These are phyloP conservation scores for Mustela nigripes DNA, from an alignment of 2,113 vertebrate species.

Conservation along the genomic window DNA sequence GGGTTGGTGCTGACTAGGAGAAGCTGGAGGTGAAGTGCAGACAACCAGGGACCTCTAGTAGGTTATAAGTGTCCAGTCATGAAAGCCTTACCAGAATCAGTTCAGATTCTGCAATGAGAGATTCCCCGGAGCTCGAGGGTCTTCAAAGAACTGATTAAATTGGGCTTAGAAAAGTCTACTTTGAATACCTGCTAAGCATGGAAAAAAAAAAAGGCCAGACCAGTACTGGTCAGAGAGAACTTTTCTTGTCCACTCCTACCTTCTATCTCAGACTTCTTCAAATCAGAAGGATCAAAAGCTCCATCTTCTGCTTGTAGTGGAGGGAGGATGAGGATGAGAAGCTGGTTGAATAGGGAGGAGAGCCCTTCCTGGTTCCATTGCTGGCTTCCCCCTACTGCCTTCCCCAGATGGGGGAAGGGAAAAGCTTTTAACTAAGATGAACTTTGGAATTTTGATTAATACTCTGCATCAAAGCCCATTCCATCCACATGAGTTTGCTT, in stretches of 20 bases:
- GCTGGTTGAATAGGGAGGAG: background rate
- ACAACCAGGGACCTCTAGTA: background rate
- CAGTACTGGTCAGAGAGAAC: background rate
- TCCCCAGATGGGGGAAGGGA: background rate
- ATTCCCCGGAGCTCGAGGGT: background rate
- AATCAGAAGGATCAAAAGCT: background rate
- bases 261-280: background rate
- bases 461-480: background rate
- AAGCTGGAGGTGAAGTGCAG: background rate
- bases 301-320: background rate
- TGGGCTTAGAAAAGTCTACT: slow-evolving; percentile 8
- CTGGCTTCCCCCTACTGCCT: background rate
- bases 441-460: background rate
- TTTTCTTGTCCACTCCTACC: background rate
- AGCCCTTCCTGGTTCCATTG: background rate
- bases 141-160: background rate
- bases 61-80: background rate
- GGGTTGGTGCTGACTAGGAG: background rate
- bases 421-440: background rate
- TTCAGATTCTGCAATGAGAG: background rate
- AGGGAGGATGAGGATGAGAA: background rate
- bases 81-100: slow-evolving; percentile 33
- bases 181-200: background rate
- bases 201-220: background rate
- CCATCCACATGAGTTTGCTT: background rate